Evolutionary conservation across 2,797 vertebrate species (phyloP).

Genomic region (Sciurus carolinensis): DNA sequence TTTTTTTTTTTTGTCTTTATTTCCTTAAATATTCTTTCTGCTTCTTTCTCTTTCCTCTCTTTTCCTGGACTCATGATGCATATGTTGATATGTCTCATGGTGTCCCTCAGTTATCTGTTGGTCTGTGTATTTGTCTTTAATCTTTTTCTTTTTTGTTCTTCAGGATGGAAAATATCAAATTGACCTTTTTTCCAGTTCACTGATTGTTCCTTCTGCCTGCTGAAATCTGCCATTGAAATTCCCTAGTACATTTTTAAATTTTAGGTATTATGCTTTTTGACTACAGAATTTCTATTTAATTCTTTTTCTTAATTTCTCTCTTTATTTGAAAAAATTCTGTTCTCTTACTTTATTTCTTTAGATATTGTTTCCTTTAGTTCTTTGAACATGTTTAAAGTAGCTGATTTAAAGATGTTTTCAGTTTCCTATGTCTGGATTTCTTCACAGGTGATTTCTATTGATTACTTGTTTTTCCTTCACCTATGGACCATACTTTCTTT

Average conservation of each 20-base stretch:
- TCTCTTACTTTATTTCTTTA: background rate
- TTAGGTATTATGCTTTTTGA: background rate
- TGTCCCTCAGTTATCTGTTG: background rate
- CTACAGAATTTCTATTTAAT: background rate
- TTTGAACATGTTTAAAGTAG: background rate
- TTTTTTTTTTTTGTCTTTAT: background rate
- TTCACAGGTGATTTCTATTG: background rate
- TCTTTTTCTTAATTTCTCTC: background rate
- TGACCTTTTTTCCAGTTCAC: background rate
- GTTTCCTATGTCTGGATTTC: background rate
- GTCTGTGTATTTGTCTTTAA: background rate
- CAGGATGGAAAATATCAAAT: background rate
- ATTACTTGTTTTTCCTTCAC: background rate
- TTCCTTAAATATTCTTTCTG: background rate
- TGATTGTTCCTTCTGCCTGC: background rate
- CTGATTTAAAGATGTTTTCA: constrained; percentile 6
- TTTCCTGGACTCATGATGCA: background rate
- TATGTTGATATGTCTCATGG: background rate
- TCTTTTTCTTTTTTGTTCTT: background rate
- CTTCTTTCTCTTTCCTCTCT: background rate
- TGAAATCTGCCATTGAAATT: background rate
- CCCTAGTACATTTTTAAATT: background rate
- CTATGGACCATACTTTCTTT: background rate
- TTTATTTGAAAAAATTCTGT: background rate
- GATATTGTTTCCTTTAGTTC: background rate